Evolutionary conservation across 2,888 invertebrate species (phyloP), one percentile per base, ranked within the genome.

Genomic region (Brenthis hecate): DNA sequence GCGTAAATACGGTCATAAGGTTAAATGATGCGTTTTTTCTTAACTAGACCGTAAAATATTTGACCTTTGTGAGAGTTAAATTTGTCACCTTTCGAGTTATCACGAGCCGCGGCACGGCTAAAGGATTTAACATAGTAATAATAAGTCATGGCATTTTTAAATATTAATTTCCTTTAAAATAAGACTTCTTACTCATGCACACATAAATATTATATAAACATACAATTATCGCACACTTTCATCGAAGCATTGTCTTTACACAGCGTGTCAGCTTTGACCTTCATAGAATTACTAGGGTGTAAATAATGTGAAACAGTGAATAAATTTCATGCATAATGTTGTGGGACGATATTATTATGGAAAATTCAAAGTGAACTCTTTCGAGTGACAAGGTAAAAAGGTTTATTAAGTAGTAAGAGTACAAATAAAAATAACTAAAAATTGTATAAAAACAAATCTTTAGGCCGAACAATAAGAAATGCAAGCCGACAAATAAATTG

Each of bases 261-360:
- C n/a, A 56, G 50, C 55, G 61, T 62, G 56, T 51, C 55, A 66
- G 61, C 60, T 67, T 32, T 51, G 64, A 79, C 79, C 77, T 78
- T 76, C 68, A 68, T 66, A 73, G 74, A 75, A 72, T 68, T 72
- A 71, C 65, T 67, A 65, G 71, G 72, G 72, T 77, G 78, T 75
- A 73, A 76, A 78, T 79, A 79, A 80, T 75, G 76, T 75, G 73
- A 75, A 76, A 78, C 78, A 75, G 75, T 78, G 68, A 83, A 85
- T 85, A 83, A 79, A 81, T 82, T 82, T 80, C 71, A 80, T 78
- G 77, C 78, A 77, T 75, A 77, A 78, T 75, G 74, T 78, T 79
- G 74, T 74, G 76, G 78, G 71, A 75, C 74, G 75, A 76, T 73
- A 75, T 77, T 77, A 72, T 78, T 73, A 78, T 83, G 83, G 76